Percentiles rank a stretch among this genome's conserved stretches.
phyloP scores from a whole-genome alignment of 2,797 vertebrate species.

The Naso thynnoides region DNA sequence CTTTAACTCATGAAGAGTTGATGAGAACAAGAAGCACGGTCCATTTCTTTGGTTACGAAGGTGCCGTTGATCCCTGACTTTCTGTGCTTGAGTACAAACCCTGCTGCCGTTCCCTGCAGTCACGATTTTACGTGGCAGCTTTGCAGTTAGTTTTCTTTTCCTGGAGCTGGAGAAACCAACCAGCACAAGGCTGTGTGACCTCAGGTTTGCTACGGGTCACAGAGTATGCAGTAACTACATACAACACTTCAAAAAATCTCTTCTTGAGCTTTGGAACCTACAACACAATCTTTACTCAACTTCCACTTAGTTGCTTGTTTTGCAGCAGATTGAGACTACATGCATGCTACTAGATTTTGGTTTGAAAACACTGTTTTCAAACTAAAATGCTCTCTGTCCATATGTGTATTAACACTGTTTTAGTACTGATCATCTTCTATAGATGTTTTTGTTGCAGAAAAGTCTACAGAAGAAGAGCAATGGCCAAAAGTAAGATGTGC shows the following conservation, averaged over 20 bases:
- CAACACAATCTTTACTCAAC: background rate
- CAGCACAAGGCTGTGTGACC: background rate
- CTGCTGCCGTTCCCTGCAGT: background rate
- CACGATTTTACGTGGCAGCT: background rate
- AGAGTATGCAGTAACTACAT: background rate
- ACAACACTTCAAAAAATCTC: background rate
- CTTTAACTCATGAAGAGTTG: background rate
- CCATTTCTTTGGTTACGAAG: background rate
- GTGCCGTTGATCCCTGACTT: background rate
- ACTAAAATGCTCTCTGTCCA: no score
- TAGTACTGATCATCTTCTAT: no score
- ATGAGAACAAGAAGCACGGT: background rate
- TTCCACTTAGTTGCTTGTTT: background rate
- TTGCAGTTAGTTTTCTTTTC: background rate
- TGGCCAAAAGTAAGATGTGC: no score
- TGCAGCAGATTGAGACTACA: no score
- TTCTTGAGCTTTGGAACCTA: background rate
- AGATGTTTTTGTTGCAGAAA: no score
- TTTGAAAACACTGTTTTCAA: no score
- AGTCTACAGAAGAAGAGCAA: no score
- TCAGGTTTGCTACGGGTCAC: background rate
- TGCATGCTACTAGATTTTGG: no score
- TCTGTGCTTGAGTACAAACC: background rate
- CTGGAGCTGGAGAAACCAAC: slow-evolving; percentile 2
- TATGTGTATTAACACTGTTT: no score